Evolutionary conservation across 2,888 invertebrate species (phyloP), one percentile per base, ranked within the genome.

Genomic region (Plagiodera versicolora): DNA sequence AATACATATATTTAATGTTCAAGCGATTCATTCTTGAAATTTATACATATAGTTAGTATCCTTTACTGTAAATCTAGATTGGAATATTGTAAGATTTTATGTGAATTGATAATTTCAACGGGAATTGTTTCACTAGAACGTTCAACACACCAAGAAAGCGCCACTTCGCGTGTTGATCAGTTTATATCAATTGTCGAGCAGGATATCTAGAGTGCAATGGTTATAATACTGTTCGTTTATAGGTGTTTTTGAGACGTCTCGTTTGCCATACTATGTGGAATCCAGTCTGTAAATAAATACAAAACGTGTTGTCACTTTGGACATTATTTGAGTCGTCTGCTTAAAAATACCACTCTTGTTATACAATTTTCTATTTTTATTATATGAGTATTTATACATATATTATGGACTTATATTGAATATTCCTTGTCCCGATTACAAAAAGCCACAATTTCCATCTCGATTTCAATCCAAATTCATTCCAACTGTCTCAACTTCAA

Each of bases 271-370:
- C 44, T 53, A 11, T 53, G 44, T 72, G 69, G 74, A 72, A 71
- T 74, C 73, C 68, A 72, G 71, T 73, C 73, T 76, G 76, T 76
- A 77, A 64, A 75, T 76, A 75, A 53, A 44, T 24, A 20, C 39
- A n/a, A 52, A 50, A 52, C 39, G 52, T 57, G 60, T 58, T 60
- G 54, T 46, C 51, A 50, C 51, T 58, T 64, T 61, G 59, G 58
- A 58, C 56, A 56, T 58, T 51, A 46, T 35, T 56, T 45, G 47
- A 56, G 39, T 14, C 39, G 39, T 39, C 39, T 39, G 14, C n/a
- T 4, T 39, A 14, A 11, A 55, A 51, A 58, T 52, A 57, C n/a
- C 58, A 61, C 61, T 61, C 55, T 64, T 50, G 61, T 64, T 64
- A 64, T 64, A 64, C 61, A 54, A 62, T 64, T 64, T 64, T 58